Evolutionary conservation across 2,113 vertebrate genomes (phyloP), one percentile per base, ranked within the genome.

Genomic region (Microtus montanus): DNA sequence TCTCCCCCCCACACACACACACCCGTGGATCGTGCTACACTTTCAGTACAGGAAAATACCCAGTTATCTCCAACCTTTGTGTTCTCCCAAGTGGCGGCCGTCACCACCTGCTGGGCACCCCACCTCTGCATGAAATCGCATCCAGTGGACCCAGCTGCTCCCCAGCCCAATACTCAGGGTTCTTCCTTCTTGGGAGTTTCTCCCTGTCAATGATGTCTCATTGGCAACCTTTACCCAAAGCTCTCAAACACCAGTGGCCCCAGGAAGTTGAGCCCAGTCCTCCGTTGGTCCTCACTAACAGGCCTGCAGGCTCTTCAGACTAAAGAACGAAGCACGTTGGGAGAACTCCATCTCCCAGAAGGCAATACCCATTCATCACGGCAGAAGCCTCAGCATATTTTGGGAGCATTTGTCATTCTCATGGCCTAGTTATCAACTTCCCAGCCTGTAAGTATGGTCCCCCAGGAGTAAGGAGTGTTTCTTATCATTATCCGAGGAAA

Each of bases 401-500:
- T 74, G 71, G 89, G 90, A 66, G 52, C 38, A 75, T 95, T 96
- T 95, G 80, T 95, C 90, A 96, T 97, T 97, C 91, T 87, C n/a
- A 87, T 89, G 41, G 73, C 91, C 87, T 96, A 87, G 74, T 96
- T 96, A 96, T 96, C 96, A 96, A 17, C 91, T 90, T 96, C 47
- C 80, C 49, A 86, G 13, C 12, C 90, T 94, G 0, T 33, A 95
- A 89, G 96, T 71, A 73, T 35, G 94, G 87, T 86, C 96, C 95
- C 90, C 19, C 47, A 90, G 96, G 97, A 96, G 49, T 35, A 84
- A 95, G 84, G 86, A 75, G 66, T 54, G 73, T 91, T 95, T 85
- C 83, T 97, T 94, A 94, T 96, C 73, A 66, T 96, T 97, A 94
- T 91, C 91, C 61, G 91, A 96, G 90, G 97, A 97, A 97, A 93